These are phyloP conservation scores for Tanypteryx hageni DNA, from an alignment of 2,888 invertebrate species.

Conservation along the genomic window DNA sequence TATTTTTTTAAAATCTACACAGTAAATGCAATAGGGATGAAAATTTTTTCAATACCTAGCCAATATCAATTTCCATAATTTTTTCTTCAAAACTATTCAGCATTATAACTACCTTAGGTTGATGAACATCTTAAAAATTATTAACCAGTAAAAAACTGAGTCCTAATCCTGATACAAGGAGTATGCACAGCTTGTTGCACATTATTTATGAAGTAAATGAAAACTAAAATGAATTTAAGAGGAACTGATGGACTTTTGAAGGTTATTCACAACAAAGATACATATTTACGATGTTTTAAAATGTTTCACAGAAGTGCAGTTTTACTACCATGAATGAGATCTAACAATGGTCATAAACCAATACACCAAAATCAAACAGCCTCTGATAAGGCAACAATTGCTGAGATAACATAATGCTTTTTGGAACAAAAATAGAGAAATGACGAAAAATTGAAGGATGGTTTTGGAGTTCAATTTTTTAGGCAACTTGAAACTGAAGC, in stretches of 20 bases:
- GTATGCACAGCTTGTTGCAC: neutral
- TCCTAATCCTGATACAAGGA: neutral
- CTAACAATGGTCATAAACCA: constrained; percentile 22
- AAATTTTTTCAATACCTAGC: neutral
- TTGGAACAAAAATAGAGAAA: neutral
- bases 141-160: neutral
- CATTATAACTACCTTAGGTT: no score
- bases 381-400: neutral
- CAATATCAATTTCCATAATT: neutral
- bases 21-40: neutral
- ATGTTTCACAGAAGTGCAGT: neutral
- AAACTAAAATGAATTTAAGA: neutral
- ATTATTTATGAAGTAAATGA: neutral
- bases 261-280: neutral
- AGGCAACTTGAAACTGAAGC: neutral
- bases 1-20: neutral
- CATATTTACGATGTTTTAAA: neutral
- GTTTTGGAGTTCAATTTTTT: neutral
- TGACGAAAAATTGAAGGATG: neutral
- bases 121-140: neutral
- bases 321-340: constrained; percentile 33
- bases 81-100: no score
- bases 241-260: neutral
- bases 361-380: neutral
- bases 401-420: neutral